A percentile compares a stretch with the other conserved stretches of the same genome.
phyloP scores from a whole-genome alignment of 2,888 invertebrate genomes.

The Crossocerus cetratus region DNA sequence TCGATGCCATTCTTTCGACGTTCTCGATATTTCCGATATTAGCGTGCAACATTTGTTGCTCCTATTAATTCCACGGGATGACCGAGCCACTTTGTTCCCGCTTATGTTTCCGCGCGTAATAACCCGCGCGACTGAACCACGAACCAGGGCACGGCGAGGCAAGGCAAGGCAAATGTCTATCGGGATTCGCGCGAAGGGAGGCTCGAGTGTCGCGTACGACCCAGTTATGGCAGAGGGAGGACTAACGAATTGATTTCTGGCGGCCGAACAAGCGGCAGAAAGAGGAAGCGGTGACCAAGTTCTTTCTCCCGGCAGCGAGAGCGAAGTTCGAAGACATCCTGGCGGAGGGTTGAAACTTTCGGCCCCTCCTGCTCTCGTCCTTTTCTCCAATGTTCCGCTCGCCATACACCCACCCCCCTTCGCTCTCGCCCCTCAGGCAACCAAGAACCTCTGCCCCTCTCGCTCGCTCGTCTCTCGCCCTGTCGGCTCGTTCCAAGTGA shows the following conservation, averaged over 20 bases:
- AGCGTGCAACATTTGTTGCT: no score
- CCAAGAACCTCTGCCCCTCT: slow-evolving; percentile 22
- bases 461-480: no score
- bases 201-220: slow-evolving; percentile 7
- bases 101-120: no score
- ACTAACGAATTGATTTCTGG: slow-evolving; percentile 39
- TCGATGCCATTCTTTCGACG: no score
- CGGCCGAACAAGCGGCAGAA: slow-evolving; percentile 18
- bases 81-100: slow-evolving; percentile 15
- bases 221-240: slow-evolving; percentile 17
- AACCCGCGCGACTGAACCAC: no score
- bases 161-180: no score
- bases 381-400: slow-evolving; percentile 26
- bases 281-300: slow-evolving; percentile 30
- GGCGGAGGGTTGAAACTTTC: slow-evolving; percentile 45
- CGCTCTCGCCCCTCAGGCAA: slow-evolving; percentile 35
- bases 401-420: slow-evolving; percentile 24
- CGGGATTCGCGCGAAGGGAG: no score
- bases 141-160: no score
- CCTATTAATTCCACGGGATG: background rate
- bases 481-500: slow-evolving; percentile 3
- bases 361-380: slow-evolving; percentile 30
- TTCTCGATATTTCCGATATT: no score
- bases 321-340: slow-evolving; percentile 42
- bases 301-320: slow-evolving; percentile 25